Evolutionary conservation across 2,888 invertebrate species (phyloP).

Genomic region (Hipparchia sbordonii): DNA sequence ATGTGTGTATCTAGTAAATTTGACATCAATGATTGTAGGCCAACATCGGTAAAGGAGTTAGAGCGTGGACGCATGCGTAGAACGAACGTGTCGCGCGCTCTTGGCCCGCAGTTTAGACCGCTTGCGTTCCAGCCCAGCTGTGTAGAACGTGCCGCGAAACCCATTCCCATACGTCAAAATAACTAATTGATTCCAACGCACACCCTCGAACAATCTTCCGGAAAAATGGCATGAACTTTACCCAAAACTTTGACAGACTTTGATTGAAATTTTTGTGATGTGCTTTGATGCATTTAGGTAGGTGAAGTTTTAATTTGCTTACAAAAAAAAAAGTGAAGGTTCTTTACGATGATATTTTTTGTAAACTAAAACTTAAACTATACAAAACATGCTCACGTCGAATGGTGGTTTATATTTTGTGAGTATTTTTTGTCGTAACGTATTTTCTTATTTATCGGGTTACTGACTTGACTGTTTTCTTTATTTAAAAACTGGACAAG

Average conservation of each 20-base stretch:
- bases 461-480: too few relatives aligned
- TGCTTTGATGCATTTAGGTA: slow-evolving; percentile 44
- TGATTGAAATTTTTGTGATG: slow-evolving; percentile 45
- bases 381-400: too few relatives aligned
- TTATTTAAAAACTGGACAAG: too few relatives aligned
- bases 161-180: slow-evolving; percentile 61
- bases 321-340: background rate
- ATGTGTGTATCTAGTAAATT: background rate
- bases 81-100: slow-evolving; percentile 38
- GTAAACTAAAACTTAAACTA: background rate
- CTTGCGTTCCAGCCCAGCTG: slow-evolving; percentile 53
- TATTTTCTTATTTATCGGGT: too few relatives aligned
- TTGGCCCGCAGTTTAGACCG: slow-evolving; percentile 59
- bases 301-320: slow-evolving; percentile 43
- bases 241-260: slow-evolving; percentile 39
- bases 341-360: background rate
- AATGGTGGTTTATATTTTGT: too few relatives aligned
- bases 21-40: slow-evolving; percentile 34
- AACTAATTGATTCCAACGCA: slow-evolving; percentile 67
- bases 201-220: slow-evolving; percentile 48
- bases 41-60: slow-evolving; percentile 27
- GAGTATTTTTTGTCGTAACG: too few relatives aligned
- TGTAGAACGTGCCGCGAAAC: slow-evolving; percentile 43
- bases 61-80: slow-evolving; percentile 60
- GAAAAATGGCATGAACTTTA: slow-evolving; percentile 34